A percentile compares a stretch with the other conserved stretches of the same genome.
phyloP scores from a whole-genome alignment of 2,888 invertebrate genomes.

The Hydraecia micacea region DNA sequence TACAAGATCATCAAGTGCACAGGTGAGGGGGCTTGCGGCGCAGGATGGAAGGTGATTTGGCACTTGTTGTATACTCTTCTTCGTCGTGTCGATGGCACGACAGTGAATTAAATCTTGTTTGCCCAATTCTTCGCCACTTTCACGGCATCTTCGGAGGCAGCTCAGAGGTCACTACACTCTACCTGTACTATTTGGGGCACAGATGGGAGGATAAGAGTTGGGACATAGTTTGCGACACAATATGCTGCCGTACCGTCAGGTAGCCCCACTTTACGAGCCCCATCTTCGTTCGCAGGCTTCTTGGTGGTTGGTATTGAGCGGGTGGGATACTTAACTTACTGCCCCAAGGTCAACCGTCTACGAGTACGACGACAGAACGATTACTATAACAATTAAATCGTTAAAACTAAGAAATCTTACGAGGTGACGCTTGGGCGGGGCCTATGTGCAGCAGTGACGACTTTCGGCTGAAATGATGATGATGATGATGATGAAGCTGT shows the following conservation, averaged over 20 bases:
- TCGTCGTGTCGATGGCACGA: not conserved
- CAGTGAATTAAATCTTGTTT: not conserved
- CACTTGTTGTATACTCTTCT: not conserved
- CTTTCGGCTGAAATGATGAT: not conserved
- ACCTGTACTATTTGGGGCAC: too few relatives aligned
- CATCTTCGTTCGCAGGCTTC: too few relatives aligned
- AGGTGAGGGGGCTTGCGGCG: too few relatives aligned
- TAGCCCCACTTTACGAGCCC: too few relatives aligned
- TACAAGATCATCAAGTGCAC: too few relatives aligned
- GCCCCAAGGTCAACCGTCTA: too few relatives aligned
- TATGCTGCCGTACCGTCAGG: too few relatives aligned
- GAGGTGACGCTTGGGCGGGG: not conserved
- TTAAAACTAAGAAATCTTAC: not conserved
- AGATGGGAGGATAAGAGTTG: not conserved
- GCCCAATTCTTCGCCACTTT: not conserved
- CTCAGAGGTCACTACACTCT: not conserved
- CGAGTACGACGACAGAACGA: not conserved
- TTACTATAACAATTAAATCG: not conserved
- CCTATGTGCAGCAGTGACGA: not conserved
- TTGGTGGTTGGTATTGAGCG: not conserved
- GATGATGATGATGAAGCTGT: not conserved
- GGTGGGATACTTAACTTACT: not conserved
- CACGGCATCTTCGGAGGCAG: not conserved
- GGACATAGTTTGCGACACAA: not conserved
- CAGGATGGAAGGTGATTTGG: not conserved